These are phyloP conservation scores for Phainopepla nitens DNA, from an alignment of 2,113 vertebrate species.

Conservation along the genomic window DNA sequence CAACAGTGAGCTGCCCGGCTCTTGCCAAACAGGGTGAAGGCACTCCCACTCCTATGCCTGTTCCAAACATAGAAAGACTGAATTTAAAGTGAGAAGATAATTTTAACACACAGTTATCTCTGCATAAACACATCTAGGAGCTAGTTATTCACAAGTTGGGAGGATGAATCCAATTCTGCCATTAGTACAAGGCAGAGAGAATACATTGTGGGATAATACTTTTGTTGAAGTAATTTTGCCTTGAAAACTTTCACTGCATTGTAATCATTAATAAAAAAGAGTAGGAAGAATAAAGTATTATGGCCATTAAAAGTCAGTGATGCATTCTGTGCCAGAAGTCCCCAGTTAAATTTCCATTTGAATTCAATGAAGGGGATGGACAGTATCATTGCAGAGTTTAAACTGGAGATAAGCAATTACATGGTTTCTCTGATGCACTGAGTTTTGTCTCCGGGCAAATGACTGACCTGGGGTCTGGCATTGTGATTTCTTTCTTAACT, in stretches of 20 bases:
- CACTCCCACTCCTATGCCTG: background rate
- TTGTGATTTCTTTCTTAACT: background rate
- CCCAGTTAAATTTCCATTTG: background rate
- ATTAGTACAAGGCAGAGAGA: background rate
- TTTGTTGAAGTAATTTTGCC: background rate
- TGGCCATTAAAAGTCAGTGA: background rate
- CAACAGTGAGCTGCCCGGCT: background rate
- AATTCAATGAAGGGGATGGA: background rate
- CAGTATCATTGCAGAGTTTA: background rate
- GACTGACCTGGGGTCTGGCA: rapidly evolving
- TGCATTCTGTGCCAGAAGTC: background rate
- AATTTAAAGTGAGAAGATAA: background rate
- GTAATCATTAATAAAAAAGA: background rate
- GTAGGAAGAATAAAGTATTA: background rate
- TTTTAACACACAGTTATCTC: background rate
- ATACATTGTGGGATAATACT: background rate
- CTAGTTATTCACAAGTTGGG: background rate
- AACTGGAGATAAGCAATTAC: background rate
- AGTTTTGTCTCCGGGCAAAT: background rate
- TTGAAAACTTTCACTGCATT: background rate
- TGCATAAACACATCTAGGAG: background rate
- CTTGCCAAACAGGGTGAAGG: background rate
- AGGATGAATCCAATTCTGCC: background rate
- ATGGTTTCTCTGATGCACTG: background rate
- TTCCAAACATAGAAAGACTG: background rate